Base-by-base conservation (phyloP, 2,888 invertebrate species). In the Oasisia sp. region DNA sequence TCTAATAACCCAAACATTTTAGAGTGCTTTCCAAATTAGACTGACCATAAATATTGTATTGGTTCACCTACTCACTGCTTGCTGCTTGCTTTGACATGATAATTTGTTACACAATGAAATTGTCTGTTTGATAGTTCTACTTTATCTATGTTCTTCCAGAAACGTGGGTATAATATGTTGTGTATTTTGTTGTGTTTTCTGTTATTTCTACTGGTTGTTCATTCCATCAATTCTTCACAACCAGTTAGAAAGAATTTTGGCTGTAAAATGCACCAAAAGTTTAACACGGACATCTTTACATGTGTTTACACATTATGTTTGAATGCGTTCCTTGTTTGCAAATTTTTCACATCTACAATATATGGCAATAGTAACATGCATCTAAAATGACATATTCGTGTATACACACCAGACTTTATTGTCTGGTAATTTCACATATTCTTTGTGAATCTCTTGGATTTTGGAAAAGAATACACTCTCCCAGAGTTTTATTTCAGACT, bases 81-180 rank as follows among this genome's bases (percentile, higher is more conserved):
- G 74, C 27, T 74, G 74, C 27, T 74, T 74, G 74, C 74, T 74
- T 74, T n/a, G 0, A 19, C 5, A 19, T 38, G 38, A 38, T 27
- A 74, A 74, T 74, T 74, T 74, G n/a, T 74, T 74, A 27, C 74
- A 74, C 74, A 74, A 74, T 74, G 74, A 74, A 27, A 74, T 27
- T 74, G 27, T 74, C 27, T 74, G 74, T 74, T 74, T 74, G 74
- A 74, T 74, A 74, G 74, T 74, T 74, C 74, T 74, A n/a, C n/a
- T 7, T 74, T 74, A n/a, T 19, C 7, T 74, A 74, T 74, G 74
- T 74, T 74, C 7, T 27, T 74, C 74, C 7, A 74, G 74, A 4
- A 38, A 38, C 38, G 4, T 38, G 38, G 38, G 4, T 2, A 38
- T 74, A 27, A 27, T 5, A 4, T 27, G 19, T 19, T 74, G 7